Base-by-base conservation (phyloP, 2,797 vertebrate genomes). In the Diplodus puntazzo region DNA sequence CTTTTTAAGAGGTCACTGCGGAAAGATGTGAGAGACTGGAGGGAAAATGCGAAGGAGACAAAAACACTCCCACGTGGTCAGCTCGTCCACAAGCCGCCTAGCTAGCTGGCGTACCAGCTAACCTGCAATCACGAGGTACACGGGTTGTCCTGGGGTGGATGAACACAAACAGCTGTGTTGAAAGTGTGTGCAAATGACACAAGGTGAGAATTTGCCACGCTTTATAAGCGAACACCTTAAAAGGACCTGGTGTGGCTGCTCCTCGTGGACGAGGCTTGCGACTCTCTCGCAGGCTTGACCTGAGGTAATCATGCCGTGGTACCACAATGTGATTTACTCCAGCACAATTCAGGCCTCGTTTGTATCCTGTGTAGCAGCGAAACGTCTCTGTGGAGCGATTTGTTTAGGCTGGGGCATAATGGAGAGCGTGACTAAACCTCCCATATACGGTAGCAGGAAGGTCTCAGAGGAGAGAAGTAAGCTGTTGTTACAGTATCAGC, bases 361-460 rank as follows among this genome's bases (percentile, higher is more conserved):
- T 77, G 52, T 71, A 42, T 83, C 42, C 46, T 3, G 25, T 34
- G 67, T 18, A 53, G 75, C 43, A 42, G 60, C 48, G 76, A 82
- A 80, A 90, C 70, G 43, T 69, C 58, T 74, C 64, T 46, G 52
- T 69, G 54, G 61, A 74, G 45, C 16, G 53, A 73, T 88, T 84
- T 88, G 85, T 88, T 90, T 78, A 66, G 72, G 69, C 61, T 70
- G 78, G 34, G 68, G 77, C 55, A 79, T 75, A 75, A 84, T 82
- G 76, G 79, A 86, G 67, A 83, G 81, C 61, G 14, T 71, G 57
- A 52, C 77, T 73, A 45, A n/a, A 30, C 43, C 64, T 59, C 39
- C 84, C 83, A 75, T 79, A 76, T 87, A 89, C 69, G 77, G 87
- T 63, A 82, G 70, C 63, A 49, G 71, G 54, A 64, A 62, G 49